Evolutionary conservation across 2,797 vertebrate genomes (phyloP).

Genomic region (Xenopus petersii): DNA sequence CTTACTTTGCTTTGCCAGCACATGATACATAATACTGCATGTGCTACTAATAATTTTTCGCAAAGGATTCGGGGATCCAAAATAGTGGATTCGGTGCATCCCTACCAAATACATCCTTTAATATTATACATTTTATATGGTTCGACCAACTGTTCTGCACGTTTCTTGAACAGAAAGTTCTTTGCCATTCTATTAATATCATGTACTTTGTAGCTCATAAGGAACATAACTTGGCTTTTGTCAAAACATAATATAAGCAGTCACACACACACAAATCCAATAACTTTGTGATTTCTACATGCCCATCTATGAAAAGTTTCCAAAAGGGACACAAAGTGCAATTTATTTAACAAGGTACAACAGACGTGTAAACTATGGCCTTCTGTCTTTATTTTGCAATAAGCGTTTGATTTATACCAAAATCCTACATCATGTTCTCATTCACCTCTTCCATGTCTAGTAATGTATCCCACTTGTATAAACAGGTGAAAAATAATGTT

Average conservation of each 20-base stretch:
- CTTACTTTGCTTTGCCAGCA: too few species aligned
- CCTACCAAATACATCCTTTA: too few species aligned
- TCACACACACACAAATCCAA: constrained; percentile 7
- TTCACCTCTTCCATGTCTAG: constrained; percentile 36
- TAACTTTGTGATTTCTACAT: constrained; percentile 25
- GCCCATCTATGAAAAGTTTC: neutral
- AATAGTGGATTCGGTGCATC: too few species aligned
- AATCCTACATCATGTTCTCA: constrained; percentile 41
- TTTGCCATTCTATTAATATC: constrained; percentile 13
- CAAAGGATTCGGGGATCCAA: too few species aligned
- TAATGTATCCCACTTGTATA: constrained; percentile 47
- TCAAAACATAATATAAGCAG: constrained; percentile 2
- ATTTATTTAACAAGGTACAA: constrained; percentile 38
- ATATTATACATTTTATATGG: too few species aligned
- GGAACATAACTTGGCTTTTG: neutral
- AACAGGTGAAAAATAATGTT: constrained; percentile 50
- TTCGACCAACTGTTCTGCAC: neutral
- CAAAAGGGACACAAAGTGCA: constrained; percentile 13
- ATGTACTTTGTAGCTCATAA: constrained; percentile 1
- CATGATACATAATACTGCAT: too few species aligned
- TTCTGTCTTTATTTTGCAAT: constrained; percentile 34
- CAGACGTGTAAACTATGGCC: constrained; percentile 26
- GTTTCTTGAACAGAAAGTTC: constrained; percentile 14
- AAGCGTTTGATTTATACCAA: constrained; percentile 22
- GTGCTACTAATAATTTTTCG: too few species aligned